phyloP scores from a whole-genome alignment of 2,797 vertebrate genomes.

The Gila robusta region DNA sequence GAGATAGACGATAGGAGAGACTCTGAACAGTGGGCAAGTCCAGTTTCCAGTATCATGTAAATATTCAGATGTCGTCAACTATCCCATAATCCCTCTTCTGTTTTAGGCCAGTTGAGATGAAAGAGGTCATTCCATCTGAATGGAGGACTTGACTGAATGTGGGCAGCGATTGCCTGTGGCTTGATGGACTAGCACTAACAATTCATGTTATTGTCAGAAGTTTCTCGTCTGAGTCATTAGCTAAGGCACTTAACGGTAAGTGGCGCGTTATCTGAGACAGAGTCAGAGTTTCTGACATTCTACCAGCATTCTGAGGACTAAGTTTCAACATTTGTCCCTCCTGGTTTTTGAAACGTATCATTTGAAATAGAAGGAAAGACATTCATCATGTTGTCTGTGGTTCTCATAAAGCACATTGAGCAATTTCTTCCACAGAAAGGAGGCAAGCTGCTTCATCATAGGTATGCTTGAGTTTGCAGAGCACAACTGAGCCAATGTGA shows the following conservation, averaged over 20 bases:
- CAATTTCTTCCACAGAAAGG: conserved; percentile 9
- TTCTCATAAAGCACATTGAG: conserved; percentile 1
- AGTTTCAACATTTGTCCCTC: not conserved
- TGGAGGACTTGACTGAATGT: conserved; percentile 30
- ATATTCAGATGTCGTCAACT: not conserved
- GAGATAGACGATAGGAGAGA: not conserved
- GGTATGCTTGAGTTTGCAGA: conserved; percentile 64
- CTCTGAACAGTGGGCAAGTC: not conserved
- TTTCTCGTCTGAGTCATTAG: conserved; percentile 18
- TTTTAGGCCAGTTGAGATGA: conserved; percentile 17
- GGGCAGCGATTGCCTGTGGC: conserved; percentile 12
- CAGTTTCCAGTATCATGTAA: conserved; percentile 13
- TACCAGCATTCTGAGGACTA: not conserved
- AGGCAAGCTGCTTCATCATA: conserved; percentile 49
- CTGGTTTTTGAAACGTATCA: not conserved
- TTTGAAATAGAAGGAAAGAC: not conserved
- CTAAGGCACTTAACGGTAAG: conserved; percentile 21
- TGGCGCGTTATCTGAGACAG: not conserved
- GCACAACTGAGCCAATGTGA: conserved; percentile 74
- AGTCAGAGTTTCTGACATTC: conserved; percentile 2
- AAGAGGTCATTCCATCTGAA: conserved; percentile 34
- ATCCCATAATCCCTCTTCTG: conserved; percentile 27
- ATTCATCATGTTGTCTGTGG: not conserved
- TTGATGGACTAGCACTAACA: conserved; percentile 38
- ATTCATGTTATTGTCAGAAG: conserved; percentile 19